Evolutionary conservation across 2,888 invertebrate genomes (phyloP).

Genomic region (Teleiodes luculella): DNA sequence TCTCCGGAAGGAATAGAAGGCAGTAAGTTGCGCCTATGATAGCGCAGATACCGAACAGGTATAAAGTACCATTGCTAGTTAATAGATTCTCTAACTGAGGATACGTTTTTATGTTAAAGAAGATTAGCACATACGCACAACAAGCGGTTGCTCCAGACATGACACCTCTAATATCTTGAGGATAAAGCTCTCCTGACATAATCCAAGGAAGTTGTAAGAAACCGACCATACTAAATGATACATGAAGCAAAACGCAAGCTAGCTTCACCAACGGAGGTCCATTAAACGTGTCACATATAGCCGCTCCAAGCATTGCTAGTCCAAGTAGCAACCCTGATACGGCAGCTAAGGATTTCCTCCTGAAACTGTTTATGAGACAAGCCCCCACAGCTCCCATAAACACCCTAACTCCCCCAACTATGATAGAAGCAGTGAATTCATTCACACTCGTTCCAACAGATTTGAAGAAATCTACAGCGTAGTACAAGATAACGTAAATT

Average conservation of each 20-base stretch:
- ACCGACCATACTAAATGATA: slow-evolving; percentile 85
- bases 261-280: slow-evolving; percentile 70
- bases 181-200: slow-evolving; percentile 85
- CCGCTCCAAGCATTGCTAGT: slow-evolving; percentile 82
- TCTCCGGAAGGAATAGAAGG: slow-evolving; percentile 81
- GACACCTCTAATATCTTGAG: slow-evolving; percentile 82
- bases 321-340: slow-evolving; percentile 83
- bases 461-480: slow-evolving; percentile 84
- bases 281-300: slow-evolving; percentile 76
- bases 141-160: slow-evolving; percentile 85
- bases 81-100: slow-evolving; percentile 78
- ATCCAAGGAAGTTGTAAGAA: slow-evolving; percentile 87
- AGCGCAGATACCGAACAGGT: slow-evolving; percentile 80
- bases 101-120: slow-evolving; percentile 84
- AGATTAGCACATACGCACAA: slow-evolving; percentile 83
- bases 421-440: slow-evolving; percentile 83
- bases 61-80: slow-evolving; percentile 81
- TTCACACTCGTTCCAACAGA: slow-evolving; percentile 82
- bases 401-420: slow-evolving; percentile 82
- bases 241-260: slow-evolving; percentile 82
- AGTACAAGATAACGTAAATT: slow-evolving; percentile 85
- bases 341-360: slow-evolving; percentile 81
- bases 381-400: slow-evolving; percentile 83
- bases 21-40: slow-evolving; percentile 81
- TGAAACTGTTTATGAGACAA: slow-evolving; percentile 81